phyloP scores from a whole-genome alignment of 2,797 vertebrate genomes.

The Sitta carolinensis region DNA sequence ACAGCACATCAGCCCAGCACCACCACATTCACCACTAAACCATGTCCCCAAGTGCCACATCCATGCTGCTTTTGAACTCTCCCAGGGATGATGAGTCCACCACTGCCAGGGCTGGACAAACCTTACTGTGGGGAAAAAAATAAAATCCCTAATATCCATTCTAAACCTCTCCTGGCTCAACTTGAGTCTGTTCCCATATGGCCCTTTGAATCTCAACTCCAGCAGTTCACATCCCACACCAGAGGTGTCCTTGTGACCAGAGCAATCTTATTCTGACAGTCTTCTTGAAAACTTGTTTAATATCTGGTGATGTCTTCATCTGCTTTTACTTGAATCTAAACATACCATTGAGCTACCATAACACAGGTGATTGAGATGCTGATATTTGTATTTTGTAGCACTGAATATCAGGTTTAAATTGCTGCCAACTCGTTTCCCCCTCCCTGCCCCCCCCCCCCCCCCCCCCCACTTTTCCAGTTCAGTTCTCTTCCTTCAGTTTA shows the following conservation, averaged over 20 bases:
- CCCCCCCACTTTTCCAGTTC: neutral
- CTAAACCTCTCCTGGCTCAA: neutral
- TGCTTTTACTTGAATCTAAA: neutral
- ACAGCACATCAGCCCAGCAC: neutral
- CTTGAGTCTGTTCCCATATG: fast-evolving
- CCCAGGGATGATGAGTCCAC: neutral
- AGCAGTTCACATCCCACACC: neutral
- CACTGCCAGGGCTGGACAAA: neutral
- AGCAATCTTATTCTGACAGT: neutral
- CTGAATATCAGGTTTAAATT: neutral
- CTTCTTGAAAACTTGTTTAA: neutral
- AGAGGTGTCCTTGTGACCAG: neutral
- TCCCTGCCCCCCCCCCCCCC: neutral
- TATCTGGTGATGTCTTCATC: neutral
- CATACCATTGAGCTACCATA: neutral
- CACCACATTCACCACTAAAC: neutral
- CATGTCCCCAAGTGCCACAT: neutral
- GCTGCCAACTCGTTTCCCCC: neutral
- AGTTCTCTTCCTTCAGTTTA: neutral
- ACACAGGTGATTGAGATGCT: neutral
- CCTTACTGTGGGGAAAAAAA: neutral
- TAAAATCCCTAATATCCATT: fast-evolving
- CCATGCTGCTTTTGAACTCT: neutral
- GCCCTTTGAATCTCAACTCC: neutral
- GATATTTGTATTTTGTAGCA: neutral